These are phyloP conservation scores for Zosterops japonicus DNA, from an alignment of 2,113 vertebrate genomes.

Conservation along the genomic window DNA sequence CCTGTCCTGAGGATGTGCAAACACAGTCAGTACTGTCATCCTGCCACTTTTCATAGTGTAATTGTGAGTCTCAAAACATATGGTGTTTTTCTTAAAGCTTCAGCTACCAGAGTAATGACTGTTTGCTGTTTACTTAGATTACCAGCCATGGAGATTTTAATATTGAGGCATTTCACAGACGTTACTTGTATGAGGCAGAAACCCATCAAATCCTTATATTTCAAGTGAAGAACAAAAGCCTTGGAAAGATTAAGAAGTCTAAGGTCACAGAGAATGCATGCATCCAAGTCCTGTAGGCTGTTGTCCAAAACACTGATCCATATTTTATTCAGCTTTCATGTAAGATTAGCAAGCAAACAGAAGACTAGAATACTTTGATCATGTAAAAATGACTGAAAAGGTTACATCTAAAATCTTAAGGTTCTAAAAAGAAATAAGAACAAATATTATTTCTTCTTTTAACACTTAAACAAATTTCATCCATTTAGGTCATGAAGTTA, in stretches of 20 bases:
- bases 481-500: background rate
- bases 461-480: background rate
- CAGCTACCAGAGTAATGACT: background rate
- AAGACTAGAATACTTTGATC: background rate
- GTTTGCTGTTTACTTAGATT: background rate
- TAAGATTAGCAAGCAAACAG: background rate
- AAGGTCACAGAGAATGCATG: background rate
- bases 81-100: conserved; percentile 32
- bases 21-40: background rate
- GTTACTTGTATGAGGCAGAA: background rate
- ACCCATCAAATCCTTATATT: background rate
- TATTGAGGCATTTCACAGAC: background rate
- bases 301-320: background rate
- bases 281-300: background rate
- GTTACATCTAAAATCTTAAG: background rate
- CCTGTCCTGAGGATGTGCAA: background rate
- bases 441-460: background rate
- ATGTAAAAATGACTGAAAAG: background rate
- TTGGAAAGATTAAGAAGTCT: background rate
- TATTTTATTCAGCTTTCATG: background rate
- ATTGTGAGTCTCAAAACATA: conserved; percentile 5
- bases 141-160: background rate
- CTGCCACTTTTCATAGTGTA: background rate
- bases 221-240: background rate
- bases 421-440: background rate